phyloP scores from a whole-genome alignment of 2,113 vertebrate species.

The Nestor notabilis region DNA sequence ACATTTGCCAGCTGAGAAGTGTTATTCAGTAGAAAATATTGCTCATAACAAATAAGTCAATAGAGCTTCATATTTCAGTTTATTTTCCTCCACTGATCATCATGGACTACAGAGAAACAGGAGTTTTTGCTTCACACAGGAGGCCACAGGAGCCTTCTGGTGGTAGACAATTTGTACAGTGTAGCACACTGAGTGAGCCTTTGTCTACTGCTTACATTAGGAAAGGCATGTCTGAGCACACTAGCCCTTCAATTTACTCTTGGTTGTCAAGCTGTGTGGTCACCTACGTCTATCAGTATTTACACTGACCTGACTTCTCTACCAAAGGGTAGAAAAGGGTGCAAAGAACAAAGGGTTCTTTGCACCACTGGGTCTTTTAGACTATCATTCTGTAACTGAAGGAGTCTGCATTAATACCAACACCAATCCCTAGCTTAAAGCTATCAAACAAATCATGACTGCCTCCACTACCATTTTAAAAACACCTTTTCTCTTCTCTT shows the following conservation, averaged over 20 bases:
- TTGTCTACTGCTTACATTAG: neutral
- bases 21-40: neutral
- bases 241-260: neutral
- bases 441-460: accelerated
- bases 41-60: neutral
- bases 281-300: neutral
- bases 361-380: neutral
- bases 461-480: neutral
- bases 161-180: neutral
- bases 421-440: neutral
- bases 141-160: neutral
- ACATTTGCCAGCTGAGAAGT: neutral
- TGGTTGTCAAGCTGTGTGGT: neutral
- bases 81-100: neutral
- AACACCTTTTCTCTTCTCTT: neutral
- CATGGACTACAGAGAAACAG: neutral
- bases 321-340: too few species aligned
- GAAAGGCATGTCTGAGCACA: neutral
- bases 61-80: neutral
- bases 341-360: neutral
- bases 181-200: neutral
- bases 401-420: neutral
- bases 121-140: accelerated
- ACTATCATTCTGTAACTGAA: neutral
- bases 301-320: neutral